phyloP scores from a whole-genome alignment of 2,888 invertebrate genomes.

The Agrochola lota region DNA sequence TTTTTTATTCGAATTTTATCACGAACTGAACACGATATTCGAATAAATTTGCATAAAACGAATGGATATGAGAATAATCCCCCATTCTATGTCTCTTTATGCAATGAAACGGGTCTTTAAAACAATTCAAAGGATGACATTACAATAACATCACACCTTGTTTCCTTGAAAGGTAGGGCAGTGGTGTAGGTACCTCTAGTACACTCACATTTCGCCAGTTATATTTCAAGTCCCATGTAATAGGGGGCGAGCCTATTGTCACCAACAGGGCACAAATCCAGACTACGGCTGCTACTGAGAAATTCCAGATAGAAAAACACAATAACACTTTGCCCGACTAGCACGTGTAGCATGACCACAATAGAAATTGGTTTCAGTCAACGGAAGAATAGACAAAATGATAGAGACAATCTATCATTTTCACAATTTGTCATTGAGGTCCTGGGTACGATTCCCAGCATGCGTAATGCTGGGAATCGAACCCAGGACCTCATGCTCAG shows the following conservation, averaged over 20 bases:
- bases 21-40: slow-evolving; percentile 48
- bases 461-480: neutral
- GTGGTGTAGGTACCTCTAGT: neutral
- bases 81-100: slow-evolving; percentile 45
- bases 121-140: slow-evolving; percentile 54
- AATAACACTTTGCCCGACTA: neutral
- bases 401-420: too few relatives aligned
- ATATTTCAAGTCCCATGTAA: neutral
- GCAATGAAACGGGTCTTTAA: slow-evolving; percentile 42
- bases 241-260: too few relatives aligned
- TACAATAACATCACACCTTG: neutral
- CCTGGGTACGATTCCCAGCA: too few relatives aligned
- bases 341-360: too few relatives aligned
- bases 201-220: neutral
- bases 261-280: neutral
- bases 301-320: neutral
- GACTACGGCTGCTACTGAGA: too few relatives aligned
- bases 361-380: too few relatives aligned
- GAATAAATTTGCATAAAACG: slow-evolving; percentile 64
- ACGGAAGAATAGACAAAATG: too few relatives aligned
- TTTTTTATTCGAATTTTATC: slow-evolving; percentile 63
- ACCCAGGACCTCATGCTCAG: neutral
- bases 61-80: slow-evolving; percentile 58
- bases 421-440: too few relatives aligned
- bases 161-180: too few relatives aligned